phyloP scores from a whole-genome alignment of 2,113 vertebrate species.

The Alexandromys fortis region DNA sequence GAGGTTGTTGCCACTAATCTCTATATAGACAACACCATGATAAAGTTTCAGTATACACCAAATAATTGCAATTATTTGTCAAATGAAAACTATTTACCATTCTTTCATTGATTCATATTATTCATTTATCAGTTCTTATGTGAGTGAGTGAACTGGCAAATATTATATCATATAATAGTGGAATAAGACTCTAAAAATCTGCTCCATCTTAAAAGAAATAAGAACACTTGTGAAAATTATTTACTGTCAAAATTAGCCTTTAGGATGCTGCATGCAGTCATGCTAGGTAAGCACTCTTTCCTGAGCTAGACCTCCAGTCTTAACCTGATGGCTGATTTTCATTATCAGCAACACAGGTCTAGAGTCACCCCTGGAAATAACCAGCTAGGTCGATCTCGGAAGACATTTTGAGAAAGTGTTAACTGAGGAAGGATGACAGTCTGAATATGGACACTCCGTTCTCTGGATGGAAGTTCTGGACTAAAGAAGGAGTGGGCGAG shows the following conservation, averaged over 20 bases:
- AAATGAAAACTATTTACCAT: background rate
- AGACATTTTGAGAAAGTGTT: background rate
- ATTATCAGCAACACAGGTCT: background rate
- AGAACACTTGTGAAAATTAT: background rate
- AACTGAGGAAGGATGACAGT: no score
- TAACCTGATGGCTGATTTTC: background rate
- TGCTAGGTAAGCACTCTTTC: background rate
- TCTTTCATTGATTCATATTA: background rate
- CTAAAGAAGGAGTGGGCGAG: background rate
- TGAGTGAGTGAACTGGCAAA: slow-evolving; percentile 9
- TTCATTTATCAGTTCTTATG: background rate
- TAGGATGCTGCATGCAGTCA: background rate
- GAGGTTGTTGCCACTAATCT: background rate
- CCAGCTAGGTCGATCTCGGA: background rate
- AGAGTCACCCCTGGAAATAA: background rate
- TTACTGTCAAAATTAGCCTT: slow-evolving; percentile 1
- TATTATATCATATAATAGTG: background rate
- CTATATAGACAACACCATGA: background rate
- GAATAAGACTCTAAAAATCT: background rate
- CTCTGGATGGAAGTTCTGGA: background rate
- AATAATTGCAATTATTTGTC: background rate
- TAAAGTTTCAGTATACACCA: background rate
- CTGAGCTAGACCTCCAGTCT: background rate
- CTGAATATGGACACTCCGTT: background rate
- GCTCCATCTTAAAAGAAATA: background rate